Conservation (phyloP, 2,113 vertebrate species). For the Gracilinanus agilis region DNA sequence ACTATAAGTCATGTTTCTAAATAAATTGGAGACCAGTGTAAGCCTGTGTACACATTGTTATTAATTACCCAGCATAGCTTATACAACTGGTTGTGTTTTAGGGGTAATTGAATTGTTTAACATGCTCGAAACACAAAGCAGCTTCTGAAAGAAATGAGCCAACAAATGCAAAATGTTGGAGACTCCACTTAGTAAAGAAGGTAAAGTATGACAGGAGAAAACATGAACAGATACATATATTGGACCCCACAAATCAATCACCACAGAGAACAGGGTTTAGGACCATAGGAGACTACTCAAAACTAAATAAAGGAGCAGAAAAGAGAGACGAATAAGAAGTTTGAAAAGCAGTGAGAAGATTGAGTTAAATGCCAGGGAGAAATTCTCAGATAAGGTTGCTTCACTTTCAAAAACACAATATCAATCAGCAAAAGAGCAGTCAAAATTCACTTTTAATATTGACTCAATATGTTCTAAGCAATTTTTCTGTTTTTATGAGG, state of each 20-base stretch:
- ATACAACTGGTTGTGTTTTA: constrained; percentile 56
- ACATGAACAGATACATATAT: not conserved
- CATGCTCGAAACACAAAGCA: constrained; percentile 50
- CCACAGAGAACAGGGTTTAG: not conserved
- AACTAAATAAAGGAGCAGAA: not conserved
- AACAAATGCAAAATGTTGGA: not conserved
- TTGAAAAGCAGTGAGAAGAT: not conserved
- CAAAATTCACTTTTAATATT: too few species aligned
- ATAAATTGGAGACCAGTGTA: constrained; percentile 54
- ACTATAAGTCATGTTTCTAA: constrained; percentile 62
- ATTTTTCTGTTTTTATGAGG: not conserved
- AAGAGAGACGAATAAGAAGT: not conserved
- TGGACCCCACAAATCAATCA: not conserved
- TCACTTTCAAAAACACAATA: too few species aligned
- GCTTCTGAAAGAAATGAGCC: constrained; percentile 47
- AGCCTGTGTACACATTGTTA: constrained; percentile 44
- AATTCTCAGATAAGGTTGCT: not conserved
- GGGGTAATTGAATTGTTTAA: constrained; percentile 66
- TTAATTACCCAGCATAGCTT: constrained; percentile 72
- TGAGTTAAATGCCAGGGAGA: not conserved
- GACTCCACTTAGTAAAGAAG: not conserved
- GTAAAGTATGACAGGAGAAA: constrained; percentile 14
- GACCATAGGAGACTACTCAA: not conserved
- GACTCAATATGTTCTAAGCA: too few species aligned
- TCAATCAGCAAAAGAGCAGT: too few species aligned